These are phyloP conservation scores for Drymonia ruficornis DNA, from an alignment of 2,888 invertebrate genomes.

Conservation along the genomic window DNA sequence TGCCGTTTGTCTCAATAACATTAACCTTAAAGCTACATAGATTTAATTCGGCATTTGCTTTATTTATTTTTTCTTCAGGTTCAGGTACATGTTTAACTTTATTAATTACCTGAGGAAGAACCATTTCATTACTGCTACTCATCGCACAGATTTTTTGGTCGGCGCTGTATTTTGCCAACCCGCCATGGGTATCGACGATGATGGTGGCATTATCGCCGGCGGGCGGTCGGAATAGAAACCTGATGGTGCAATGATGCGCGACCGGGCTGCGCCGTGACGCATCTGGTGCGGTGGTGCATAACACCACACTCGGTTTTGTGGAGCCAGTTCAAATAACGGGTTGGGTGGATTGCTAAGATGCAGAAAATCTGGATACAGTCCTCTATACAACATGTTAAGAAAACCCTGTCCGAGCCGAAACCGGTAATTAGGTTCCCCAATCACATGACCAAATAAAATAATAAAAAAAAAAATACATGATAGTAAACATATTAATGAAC, in stretches of 20 bases:
- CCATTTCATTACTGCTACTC: neutral
- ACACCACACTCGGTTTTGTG: constrained; percentile 28
- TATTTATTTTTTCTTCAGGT: too few relatives aligned
- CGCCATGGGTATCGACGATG: constrained; percentile 33
- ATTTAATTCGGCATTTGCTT: too few relatives aligned
- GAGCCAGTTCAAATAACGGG: constrained; percentile 18
- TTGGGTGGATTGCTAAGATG: neutral
- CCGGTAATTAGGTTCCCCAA: too few relatives aligned
- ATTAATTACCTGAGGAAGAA: too few relatives aligned
- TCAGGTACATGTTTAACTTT: too few relatives aligned
- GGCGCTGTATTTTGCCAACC: constrained; percentile 8
- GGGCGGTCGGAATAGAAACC: constrained; percentile 71
- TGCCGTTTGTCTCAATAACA: neutral
- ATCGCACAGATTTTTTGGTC: neutral
- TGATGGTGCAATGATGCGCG: constrained; percentile 65
- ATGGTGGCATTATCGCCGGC: constrained; percentile 54
- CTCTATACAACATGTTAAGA: too few relatives aligned
- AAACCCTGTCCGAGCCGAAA: too few relatives aligned
- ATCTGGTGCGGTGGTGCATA: constrained; percentile 46
- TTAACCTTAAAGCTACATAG: too few relatives aligned
- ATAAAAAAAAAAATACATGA: too few relatives aligned
- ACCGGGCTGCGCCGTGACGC: constrained; percentile 58
- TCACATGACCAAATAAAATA: too few relatives aligned
- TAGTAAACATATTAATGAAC: too few relatives aligned
- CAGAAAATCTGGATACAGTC: too few relatives aligned